phyloP scores from a whole-genome alignment of 2,113 vertebrate species.

The Macrotus californicus region DNA sequence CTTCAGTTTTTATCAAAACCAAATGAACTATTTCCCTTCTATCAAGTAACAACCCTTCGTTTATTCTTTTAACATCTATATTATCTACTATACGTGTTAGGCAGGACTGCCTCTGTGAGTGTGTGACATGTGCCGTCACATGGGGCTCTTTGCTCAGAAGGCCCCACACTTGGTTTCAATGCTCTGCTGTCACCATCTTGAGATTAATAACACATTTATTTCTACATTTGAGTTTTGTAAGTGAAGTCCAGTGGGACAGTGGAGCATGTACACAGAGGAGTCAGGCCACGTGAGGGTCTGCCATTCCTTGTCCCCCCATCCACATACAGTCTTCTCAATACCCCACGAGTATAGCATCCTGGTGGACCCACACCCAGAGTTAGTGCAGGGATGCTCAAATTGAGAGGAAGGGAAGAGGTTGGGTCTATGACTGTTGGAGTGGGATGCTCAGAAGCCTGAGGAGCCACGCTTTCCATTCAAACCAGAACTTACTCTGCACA shows the following conservation, averaged over 20 bases:
- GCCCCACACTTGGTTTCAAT: background rate
- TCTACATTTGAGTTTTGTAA: background rate
- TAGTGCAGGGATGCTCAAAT: background rate
- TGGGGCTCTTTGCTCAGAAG: background rate
- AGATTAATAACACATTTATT: background rate
- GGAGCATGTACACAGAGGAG: background rate
- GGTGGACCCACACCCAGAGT: background rate
- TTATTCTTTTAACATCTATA: background rate
- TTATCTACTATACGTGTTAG: background rate
- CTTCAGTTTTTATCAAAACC: background rate
- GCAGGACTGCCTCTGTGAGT: background rate
- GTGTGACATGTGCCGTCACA: background rate
- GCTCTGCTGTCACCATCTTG: background rate
- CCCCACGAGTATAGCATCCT: fast-evolving
- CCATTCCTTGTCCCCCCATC: background rate
- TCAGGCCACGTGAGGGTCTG: fast-evolving
- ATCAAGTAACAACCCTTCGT: background rate
- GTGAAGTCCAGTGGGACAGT: background rate
- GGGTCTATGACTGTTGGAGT: background rate
- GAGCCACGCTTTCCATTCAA: background rate
- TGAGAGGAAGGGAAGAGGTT: background rate
- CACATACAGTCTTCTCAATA: background rate
- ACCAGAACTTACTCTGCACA: background rate
- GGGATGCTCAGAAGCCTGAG: background rate
- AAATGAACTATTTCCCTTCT: background rate